phyloP scores from a whole-genome alignment of 2,888 invertebrate species.

The Ecliptopera silaceata region DNA sequence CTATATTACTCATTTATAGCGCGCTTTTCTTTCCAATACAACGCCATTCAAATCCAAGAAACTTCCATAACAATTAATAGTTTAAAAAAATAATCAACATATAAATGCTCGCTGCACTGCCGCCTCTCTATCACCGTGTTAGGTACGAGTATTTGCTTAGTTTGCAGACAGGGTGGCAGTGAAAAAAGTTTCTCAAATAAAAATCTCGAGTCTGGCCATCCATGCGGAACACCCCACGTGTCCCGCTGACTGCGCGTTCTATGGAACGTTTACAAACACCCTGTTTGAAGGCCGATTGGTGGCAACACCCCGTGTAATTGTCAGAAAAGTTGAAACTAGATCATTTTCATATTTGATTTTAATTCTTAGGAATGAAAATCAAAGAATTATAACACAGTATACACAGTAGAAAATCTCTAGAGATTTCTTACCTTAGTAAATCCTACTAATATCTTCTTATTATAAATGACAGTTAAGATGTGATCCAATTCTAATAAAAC shows the following conservation, averaged over 20 bases:
- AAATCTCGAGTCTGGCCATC: conserved; percentile 64
- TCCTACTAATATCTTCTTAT: too few relatives aligned
- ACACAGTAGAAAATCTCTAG: too few relatives aligned
- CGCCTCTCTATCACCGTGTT: conserved; percentile 45
- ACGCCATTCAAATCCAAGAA: too few relatives aligned
- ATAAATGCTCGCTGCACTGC: conserved; percentile 4
- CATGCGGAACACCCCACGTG: conserved; percentile 65
- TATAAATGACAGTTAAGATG: too few relatives aligned
- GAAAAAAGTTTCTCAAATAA: conserved; percentile 78
- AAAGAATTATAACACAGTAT: too few relatives aligned
- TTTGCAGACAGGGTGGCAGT: conserved; percentile 75
- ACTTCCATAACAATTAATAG: background rate
- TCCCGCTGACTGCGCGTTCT: conserved; percentile 63
- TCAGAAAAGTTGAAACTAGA: conserved; percentile 11
- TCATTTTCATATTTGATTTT: too few relatives aligned
- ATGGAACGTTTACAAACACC: conserved; percentile 38
- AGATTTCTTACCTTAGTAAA: too few relatives aligned
- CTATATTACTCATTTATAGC: too few relatives aligned
- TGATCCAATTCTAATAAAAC: too few relatives aligned
- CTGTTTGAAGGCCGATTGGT: conserved; percentile 37
- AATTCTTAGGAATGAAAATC: too few relatives aligned
- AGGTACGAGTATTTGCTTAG: conserved; percentile 80
- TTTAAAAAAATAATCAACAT: background rate
- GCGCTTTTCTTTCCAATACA: too few relatives aligned
- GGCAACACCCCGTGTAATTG: conserved; percentile 31